phyloP scores from a whole-genome alignment of 2,113 vertebrate species.

The Sciurus niger region DNA sequence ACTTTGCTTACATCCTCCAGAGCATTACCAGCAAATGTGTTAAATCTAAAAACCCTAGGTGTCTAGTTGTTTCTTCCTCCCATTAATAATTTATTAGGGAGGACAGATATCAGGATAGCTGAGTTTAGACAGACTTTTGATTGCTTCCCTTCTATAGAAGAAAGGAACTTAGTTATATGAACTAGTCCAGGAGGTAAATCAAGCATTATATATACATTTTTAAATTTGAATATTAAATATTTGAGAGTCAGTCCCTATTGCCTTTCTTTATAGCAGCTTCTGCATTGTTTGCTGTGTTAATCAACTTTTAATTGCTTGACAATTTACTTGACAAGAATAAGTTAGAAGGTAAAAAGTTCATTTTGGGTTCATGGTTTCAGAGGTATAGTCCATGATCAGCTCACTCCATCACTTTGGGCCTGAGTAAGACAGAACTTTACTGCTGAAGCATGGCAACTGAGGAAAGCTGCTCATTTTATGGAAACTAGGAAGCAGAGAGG shows the following conservation, averaged over 20 bases:
- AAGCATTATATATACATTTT: neutral
- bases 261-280: neutral
- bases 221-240: neutral
- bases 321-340: too few species aligned
- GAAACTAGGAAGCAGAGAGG: too few species aligned
- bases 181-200: neutral
- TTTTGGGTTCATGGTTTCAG: too few species aligned
- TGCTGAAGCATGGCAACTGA: too few species aligned
- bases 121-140: neutral
- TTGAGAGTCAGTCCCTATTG: neutral
- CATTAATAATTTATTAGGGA: neutral
- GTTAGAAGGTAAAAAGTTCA: too few species aligned
- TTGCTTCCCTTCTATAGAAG: neutral
- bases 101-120: neutral
- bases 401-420: too few species aligned
- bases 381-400: too few species aligned
- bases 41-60: neutral
- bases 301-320: too few species aligned
- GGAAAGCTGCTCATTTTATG: too few species aligned
- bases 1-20: neutral
- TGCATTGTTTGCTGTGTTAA: neutral
- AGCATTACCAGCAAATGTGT: neutral
- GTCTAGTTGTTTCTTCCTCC: neutral
- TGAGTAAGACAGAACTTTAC: too few species aligned
- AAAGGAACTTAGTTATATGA: neutral